Evolutionary conservation across 1,140 invertebrate species (phyloP).

Genomic region (Trichonephila inaurata): DNA sequence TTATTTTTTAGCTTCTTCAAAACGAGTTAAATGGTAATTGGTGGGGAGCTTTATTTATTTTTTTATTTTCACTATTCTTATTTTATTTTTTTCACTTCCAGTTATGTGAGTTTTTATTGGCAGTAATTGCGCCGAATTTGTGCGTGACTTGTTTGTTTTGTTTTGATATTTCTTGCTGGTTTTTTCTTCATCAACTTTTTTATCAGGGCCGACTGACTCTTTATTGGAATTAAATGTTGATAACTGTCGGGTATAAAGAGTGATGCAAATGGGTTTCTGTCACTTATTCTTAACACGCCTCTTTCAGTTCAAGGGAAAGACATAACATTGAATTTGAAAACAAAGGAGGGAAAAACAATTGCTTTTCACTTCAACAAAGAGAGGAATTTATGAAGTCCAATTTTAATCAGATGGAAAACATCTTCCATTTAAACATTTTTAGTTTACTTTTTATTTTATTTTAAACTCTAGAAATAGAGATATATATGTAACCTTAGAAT

Average conservation of each 20-base stretch:
- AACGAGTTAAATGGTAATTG: slow-evolving; percentile 55
- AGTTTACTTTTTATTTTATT: neutral
- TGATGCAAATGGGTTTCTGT: slow-evolving; percentile 38
- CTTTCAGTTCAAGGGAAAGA: slow-evolving; percentile 6
- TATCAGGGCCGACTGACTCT: slow-evolving; percentile 7
- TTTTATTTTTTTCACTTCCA: neutral
- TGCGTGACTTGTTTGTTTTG: neutral
- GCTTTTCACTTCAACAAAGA: slow-evolving; percentile 1
- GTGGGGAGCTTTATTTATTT: neutral
- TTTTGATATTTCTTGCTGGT: neutral
- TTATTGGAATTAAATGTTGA: slow-evolving; percentile 57
- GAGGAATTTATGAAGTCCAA: neutral
- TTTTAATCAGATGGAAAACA: neutral
- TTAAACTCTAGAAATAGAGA: neutral
- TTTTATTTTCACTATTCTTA: neutral
- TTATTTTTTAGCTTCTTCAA: slow-evolving; percentile 1
- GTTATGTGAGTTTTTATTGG: slow-evolving; percentile 31
- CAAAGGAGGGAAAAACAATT: neutral
- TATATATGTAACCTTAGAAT: neutral
- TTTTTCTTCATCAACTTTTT: neutral
- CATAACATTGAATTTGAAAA: slow-evolving; percentile 13
- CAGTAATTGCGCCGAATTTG: slow-evolving; percentile 47
- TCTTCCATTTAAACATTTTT: neutral
- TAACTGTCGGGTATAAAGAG: slow-evolving; percentile 12
- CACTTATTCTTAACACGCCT: slow-evolving; percentile 36